Evolutionary conservation across 64 coral and sea anemone species (phyloP), one percentile per base, ranked within the genome.

Genomic region (Porites australiensis): DNA sequence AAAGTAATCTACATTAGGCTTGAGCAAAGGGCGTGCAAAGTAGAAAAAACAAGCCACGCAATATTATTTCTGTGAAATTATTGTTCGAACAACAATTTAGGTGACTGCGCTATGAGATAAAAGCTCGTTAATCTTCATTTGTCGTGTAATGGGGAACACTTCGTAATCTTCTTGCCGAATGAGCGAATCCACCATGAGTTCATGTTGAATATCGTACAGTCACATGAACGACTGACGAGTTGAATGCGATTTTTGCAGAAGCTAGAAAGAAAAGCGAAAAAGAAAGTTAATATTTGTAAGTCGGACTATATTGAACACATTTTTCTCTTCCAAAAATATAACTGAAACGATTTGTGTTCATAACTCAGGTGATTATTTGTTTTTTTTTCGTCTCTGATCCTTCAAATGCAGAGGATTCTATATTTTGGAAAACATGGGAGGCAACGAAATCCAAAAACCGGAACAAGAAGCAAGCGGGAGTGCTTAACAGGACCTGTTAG

Each of bases 81-180:
- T 48, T 47, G 16, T 37, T 5, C 58, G 27, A 19, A 16, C 16
- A 66, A 64, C 11, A 82, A 64, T 82, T 47, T 60, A 7, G 37
- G 21, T 60, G 9, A 43, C 14, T 13, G 61, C 77, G 44, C 21
- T 44, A 21, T 70, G 16, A 58, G 44, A 60, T 43, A 61, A 44
- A 80, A 80, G 61, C 77, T 60, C 75, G 75, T 78, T 78, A 55
- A 78, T 78, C 54, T 78, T 58, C 75, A 12, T 58, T 18, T 58
- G 20, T 60, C 22, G 55, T 80, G 57, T 15, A 14, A 43, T 20
- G 54, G 27, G 27, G 44, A 80, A 13, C 21, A 43, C 19, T 59
- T 23, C 14, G 21, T 21, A 0, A 82, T 21, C 7, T 61, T 15
- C 4, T 80, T 7, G 7, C 43, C 43, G 70, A 45, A 4, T 12